Evolutionary conservation across 1,140 invertebrate genomes (phyloP).

Genomic region (Mercenaria mercenaria): DNA sequence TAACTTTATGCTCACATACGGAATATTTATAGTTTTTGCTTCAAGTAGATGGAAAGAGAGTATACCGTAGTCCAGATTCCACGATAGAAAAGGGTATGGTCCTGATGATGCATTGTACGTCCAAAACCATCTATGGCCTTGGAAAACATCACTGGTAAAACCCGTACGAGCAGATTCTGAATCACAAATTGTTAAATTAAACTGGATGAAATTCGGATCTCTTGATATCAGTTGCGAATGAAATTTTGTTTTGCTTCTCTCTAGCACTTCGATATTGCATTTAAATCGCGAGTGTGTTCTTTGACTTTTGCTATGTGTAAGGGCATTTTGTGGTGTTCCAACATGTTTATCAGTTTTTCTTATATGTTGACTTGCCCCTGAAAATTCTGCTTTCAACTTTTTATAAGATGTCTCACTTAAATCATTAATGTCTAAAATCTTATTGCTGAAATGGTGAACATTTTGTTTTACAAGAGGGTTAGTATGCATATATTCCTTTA

Average conservation of each 20-base stretch:
- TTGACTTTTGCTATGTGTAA: too few relatives aligned
- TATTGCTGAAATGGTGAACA: too few relatives aligned
- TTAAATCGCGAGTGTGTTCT: too few relatives aligned
- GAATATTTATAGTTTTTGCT: neutral
- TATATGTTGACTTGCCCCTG: too few relatives aligned
- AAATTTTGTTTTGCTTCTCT: neutral
- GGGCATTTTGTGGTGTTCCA: too few relatives aligned
- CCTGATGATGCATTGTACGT: neutral
- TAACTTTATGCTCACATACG: neutral
- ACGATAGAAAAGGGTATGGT: conserved; percentile 24
- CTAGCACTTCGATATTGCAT: neutral
- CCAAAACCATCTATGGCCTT: conserved; percentile 5
- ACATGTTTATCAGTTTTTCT: too few relatives aligned
- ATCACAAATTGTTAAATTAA: neutral
- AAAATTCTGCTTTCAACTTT: too few relatives aligned
- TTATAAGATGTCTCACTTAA: too few relatives aligned
- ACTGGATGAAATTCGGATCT: neutral
- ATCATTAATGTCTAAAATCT: too few relatives aligned
- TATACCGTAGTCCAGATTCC: conserved; percentile 40
- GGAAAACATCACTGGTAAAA: neutral
- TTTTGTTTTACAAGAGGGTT: too few relatives aligned
- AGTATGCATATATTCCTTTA: too few relatives aligned
- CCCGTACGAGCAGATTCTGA: neutral
- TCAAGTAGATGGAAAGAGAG: conserved; percentile 43
- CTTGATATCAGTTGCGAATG: neutral